Evolutionary conservation across 2,113 vertebrate species (phyloP).

Genomic region (Perca schrenkii): DNA sequence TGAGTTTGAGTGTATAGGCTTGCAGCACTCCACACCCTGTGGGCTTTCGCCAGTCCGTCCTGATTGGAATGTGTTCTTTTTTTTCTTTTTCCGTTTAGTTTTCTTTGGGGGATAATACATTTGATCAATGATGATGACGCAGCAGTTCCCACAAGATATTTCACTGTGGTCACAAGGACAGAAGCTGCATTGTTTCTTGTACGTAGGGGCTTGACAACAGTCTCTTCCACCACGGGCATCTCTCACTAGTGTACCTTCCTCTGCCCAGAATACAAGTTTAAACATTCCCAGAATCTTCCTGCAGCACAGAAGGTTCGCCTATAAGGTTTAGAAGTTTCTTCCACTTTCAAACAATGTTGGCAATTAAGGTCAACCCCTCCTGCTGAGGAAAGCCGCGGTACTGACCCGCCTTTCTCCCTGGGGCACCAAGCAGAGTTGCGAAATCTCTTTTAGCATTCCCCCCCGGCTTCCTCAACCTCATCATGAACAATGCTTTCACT

Average conservation of each 20-base stretch:
- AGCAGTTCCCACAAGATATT: not conserved
- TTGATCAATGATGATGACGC: not conserved
- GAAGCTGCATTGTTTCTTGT: not conserved
- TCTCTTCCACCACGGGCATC: not conserved
- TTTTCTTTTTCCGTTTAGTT: not conserved
- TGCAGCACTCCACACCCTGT: not conserved
- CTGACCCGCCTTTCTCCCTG: constrained; percentile 1
- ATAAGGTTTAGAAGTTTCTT: constrained; percentile 1
- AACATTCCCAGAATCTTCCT: not conserved
- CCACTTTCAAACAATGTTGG: constrained; percentile 6
- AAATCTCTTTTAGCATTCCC: not conserved
- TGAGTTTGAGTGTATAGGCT: not conserved
- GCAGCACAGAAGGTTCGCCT: not conserved
- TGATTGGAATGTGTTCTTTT: constrained; percentile 2
- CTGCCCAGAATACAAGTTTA: not conserved
- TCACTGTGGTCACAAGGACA: not conserved
- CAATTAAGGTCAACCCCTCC: constrained; percentile 37
- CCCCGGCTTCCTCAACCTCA: not conserved
- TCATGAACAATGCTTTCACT: not conserved
- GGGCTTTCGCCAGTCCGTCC: not conserved
- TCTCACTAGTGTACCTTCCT: not conserved
- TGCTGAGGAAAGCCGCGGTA: constrained; percentile 3
- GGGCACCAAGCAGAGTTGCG: not conserved
- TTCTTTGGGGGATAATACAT: not conserved
- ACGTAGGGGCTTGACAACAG: not conserved